Conservation (phyloP, 2,113 vertebrate genomes). For the Taxidea taxus region DNA sequence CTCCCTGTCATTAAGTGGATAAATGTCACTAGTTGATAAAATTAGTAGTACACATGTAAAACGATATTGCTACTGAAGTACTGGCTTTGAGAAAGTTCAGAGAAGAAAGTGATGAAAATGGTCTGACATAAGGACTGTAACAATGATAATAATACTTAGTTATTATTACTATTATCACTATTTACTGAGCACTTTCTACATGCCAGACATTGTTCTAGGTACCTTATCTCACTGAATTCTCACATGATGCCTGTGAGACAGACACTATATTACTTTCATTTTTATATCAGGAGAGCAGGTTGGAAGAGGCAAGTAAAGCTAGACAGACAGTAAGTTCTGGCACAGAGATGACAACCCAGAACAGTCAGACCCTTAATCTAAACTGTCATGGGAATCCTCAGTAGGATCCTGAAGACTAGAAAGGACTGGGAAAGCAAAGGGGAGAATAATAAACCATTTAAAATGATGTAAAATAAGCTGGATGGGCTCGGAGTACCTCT, state of each 20-base stretch:
- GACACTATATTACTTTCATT: background rate
- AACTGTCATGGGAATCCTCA: background rate
- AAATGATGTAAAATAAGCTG: background rate
- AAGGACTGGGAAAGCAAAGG: background rate
- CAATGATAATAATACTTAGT: background rate
- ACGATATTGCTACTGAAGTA: background rate
- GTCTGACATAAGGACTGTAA: background rate
- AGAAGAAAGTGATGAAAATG: background rate
- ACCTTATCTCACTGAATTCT: background rate
- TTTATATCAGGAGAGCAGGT: background rate
- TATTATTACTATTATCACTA: background rate
- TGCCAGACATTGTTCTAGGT: background rate
- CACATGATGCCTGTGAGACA: background rate
- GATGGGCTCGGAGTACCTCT: background rate
- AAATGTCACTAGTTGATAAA: background rate
- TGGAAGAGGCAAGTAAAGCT: background rate
- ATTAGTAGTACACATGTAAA: background rate
- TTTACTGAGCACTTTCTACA: background rate
- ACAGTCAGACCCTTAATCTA: background rate
- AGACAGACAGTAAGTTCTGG: background rate
- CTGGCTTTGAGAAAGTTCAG: background rate
- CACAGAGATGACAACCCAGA: background rate
- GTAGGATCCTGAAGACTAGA: background rate
- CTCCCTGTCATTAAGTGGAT: background rate
- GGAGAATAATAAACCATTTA: background rate